Conservation (phyloP, 1,140 invertebrate genomes). For the roundworm (Caenorhabditis elegans) region DNA sequence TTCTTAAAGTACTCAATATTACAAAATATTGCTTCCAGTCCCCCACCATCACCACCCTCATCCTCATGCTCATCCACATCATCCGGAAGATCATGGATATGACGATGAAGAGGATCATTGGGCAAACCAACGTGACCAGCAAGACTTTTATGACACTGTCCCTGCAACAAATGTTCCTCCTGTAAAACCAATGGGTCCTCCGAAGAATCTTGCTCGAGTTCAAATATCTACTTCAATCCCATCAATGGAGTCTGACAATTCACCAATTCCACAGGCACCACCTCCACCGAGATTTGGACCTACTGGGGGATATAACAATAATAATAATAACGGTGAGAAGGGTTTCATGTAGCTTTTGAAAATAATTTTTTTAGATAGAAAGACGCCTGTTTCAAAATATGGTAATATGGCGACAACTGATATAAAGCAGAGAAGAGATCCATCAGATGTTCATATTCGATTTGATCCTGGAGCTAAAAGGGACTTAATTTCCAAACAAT, state of each 20-base stretch:
- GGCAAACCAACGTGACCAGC: neutral
- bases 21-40: neutral
- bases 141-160: conserved; percentile 2
- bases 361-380: neutral
- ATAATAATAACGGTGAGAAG: neutral
- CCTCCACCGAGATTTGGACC: neutral
- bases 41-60: neutral
- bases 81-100: conserved; percentile 17
- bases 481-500: neutral
- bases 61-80: neutral
- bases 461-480: neutral
- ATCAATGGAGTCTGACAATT: neutral
- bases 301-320: conserved; percentile 7
- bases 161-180: neutral
- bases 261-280: neutral
- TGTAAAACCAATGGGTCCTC: conserved; percentile 1
- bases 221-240: conserved; percentile 9
- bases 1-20: too few relatives aligned
- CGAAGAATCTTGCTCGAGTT: neutral
- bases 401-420: conserved; percentile 5
- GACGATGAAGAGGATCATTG: conserved; percentile 14
- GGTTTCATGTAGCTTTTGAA: too few relatives aligned
- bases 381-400: conserved; percentile 2
- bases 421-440: neutral
- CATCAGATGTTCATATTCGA: neutral